A percentile compares a stretch with the other conserved stretches of the same genome.
These are phyloP conservation scores for Mactra quadrangularis DNA, from an alignment of 1,140 invertebrate genomes.

Conservation along the genomic window DNA sequence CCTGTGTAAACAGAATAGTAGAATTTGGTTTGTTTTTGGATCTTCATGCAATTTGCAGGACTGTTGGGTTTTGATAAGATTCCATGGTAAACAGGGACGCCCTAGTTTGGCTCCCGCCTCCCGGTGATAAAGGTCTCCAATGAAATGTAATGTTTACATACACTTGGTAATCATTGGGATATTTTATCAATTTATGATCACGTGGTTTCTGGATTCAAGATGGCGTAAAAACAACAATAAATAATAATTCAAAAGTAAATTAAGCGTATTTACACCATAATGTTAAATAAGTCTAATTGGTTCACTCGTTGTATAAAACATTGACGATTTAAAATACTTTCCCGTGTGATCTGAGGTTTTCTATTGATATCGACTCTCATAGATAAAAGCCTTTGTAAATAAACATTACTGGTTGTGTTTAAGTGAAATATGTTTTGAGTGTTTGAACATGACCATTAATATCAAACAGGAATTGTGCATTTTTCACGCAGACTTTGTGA, in stretches of 20 bases:
- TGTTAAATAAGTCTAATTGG: background rate
- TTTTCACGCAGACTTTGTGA: background rate
- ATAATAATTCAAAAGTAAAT: background rate
- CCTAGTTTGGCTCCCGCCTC: constrained; percentile 36
- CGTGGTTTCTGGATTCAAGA: constrained; percentile 25
- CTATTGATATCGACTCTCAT: too few relatives aligned
- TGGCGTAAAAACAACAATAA: constrained; percentile 14
- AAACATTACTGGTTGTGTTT: too few relatives aligned
- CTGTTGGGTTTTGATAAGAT: constrained; percentile 37
- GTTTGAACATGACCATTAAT: too few relatives aligned
- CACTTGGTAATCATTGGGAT: constrained; percentile 30
- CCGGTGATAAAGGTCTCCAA: constrained; percentile 52
- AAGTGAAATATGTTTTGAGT: too few relatives aligned
- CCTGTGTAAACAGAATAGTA: constrained; percentile 27
- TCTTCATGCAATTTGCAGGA: constrained; percentile 40
- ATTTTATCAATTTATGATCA: constrained; percentile 21
- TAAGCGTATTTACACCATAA: background rate
- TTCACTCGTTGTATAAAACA: background rate
- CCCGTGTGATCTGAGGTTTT: background rate
- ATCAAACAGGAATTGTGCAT: too few relatives aligned
- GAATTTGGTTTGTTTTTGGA: constrained; percentile 27
- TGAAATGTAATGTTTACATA: constrained; percentile 35
- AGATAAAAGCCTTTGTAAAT: too few relatives aligned
- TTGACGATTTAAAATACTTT: background rate
- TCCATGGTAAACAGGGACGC: constrained; percentile 45